phyloP scores from a whole-genome alignment of 2,113 vertebrate genomes.

The Falco punctatus region DNA sequence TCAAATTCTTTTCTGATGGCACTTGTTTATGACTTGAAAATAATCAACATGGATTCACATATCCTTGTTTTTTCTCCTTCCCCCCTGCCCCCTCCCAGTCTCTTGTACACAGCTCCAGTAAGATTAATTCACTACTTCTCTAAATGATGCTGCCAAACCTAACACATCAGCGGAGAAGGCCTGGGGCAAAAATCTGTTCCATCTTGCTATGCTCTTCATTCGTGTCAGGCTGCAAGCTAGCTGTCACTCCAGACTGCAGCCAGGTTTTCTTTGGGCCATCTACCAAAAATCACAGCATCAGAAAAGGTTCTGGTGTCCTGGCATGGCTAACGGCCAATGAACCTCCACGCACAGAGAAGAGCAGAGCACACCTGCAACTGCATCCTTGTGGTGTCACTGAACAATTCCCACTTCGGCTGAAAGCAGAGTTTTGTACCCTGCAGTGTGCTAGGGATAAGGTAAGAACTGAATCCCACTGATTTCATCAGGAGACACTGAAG shows the following conservation, averaged over 20 bases:
- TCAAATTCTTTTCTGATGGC: constrained; percentile 53
- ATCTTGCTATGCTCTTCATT: not conserved
- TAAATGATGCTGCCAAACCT: constrained; percentile 24
- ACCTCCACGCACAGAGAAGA: not conserved
- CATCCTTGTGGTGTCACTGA: not conserved
- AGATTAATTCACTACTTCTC: constrained; percentile 22
- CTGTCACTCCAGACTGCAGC: not conserved
- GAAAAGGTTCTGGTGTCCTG: not conserved
- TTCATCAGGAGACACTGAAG: not conserved
- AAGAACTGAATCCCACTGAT: not conserved
- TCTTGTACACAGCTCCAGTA: not conserved
- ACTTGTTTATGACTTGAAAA: constrained; percentile 58
- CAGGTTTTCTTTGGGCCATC: not conserved
- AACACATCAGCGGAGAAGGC: constrained; percentile 30
- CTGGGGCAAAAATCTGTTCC: constrained; percentile 42
- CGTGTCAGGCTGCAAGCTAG: constrained; percentile 11
- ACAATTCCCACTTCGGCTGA: not conserved
- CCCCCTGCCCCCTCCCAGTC: fast-evolving
- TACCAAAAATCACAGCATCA: not conserved
- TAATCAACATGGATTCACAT: constrained; percentile 53
- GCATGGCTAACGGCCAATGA: not conserved
- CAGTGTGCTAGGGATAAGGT: not conserved
- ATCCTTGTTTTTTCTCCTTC: not conserved
- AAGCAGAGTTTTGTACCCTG: not conserved
- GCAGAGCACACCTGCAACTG: not conserved